Evolutionary conservation across 1,140 invertebrate genomes (phyloP), one percentile per base, ranked within the genome.

Genomic region (Drosophila jambulina): DNA sequence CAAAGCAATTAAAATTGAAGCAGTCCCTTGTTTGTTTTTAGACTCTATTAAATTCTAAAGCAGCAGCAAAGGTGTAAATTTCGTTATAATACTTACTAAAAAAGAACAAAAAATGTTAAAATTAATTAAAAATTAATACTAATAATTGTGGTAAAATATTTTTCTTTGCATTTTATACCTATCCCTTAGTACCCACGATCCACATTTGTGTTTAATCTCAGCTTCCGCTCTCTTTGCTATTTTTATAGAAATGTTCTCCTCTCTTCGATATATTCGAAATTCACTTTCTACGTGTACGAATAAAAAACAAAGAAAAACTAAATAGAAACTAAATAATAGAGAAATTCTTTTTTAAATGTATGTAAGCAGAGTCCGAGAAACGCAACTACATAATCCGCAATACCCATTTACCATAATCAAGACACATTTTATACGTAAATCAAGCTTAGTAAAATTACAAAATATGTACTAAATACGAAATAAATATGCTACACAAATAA

Each of bases 351-450:
- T 76, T 57, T 58, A 45, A 53, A 34, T 78, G 57, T 61, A 49
- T 60, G 49, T 42, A 69, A 67, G 54, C 58, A 60, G 64, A 76
- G 42, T 46, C 36, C 27, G 49, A 59, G 38, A 63, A 70, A 46
- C n/a, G 48, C 45, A 80, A 46, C 40, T 68, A 43, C 49, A 59
- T 61, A 59, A 78, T 60, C 64, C 46, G 29, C 38, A 53, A 49
- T 65, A 75, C 36, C 40, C 75, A 77, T 42, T 53, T 34, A 70
- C 32, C 54, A 53, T 60, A 77, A 79, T 58, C 62, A 53, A 64
- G 76, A 79, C 49, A 67, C 49, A 87, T 87, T 87, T 87, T 88
- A 87, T 87, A 88, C 84, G 84, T 87, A 87, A 87, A 77, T 88
- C 84, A 78, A 80, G 80, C 84, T 87, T 87, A 88, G 76, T 61